A percentile compares a stretch with the other conserved stretches of the same genome.
These are phyloP conservation scores for Lepidochitona cinerea DNA, from an alignment of 2,888 invertebrate genomes.

Conservation along the genomic window DNA sequence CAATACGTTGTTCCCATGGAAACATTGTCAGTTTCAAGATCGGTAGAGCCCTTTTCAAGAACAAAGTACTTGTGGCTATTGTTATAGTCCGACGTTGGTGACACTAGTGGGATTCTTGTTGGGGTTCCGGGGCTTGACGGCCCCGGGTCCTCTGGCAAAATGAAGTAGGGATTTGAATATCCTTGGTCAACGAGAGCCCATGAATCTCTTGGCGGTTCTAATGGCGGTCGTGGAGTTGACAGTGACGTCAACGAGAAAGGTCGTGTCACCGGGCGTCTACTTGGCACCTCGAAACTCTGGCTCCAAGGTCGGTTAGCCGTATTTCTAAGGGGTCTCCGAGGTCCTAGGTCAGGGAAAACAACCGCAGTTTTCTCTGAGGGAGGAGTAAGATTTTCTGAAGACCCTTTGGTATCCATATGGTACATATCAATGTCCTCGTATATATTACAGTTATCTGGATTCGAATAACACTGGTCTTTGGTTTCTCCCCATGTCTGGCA, in stretches of 20 bases:
- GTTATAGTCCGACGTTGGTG: background rate
- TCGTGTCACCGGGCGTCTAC: background rate
- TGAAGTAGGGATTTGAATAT: background rate
- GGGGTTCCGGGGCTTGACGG: background rate
- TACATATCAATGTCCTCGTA: too few species aligned
- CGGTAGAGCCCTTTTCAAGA: background rate
- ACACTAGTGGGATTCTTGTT: background rate
- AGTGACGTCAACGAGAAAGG: background rate
- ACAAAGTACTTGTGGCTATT: background rate
- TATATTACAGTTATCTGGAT: too few species aligned
- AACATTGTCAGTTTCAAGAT: background rate
- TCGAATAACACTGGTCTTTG: too few species aligned
- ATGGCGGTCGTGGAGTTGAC: background rate
- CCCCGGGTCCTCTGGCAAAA: background rate
- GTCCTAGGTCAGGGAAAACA: too few species aligned
- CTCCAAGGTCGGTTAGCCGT: background rate
- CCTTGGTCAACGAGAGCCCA: background rate
- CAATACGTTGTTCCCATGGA: background rate
- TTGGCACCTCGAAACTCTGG: background rate
- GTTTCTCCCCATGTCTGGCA: too few species aligned
- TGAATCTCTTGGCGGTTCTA: background rate
- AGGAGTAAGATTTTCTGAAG: background rate
- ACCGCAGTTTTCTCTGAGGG: background rate
- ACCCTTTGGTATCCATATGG: too few species aligned
- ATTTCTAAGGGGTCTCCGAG: background rate